Conservation (phyloP, 2,888 invertebrate species). For the Sarcophaga rosellei region DNA sequence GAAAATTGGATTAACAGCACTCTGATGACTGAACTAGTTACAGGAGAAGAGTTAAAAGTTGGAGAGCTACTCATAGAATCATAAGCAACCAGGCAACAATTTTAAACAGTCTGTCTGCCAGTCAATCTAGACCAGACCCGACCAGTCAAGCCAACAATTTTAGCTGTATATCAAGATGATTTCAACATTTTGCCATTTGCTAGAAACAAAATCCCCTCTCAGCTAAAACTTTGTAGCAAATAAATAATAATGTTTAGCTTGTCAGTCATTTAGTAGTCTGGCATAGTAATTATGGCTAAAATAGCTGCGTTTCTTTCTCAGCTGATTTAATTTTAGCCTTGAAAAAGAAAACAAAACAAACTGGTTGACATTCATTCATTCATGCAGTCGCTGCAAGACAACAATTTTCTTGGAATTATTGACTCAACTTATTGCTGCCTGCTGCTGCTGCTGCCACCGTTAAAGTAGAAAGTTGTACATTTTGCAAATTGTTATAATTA, state of each 20-base stretch:
- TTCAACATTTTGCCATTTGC: neutral
- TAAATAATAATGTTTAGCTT: constrained; percentile 11
- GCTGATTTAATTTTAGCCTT: constrained; percentile 49
- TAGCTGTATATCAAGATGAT: constrained; percentile 1
- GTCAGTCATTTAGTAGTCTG: constrained; percentile 25
- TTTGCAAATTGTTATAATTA: constrained; percentile 43
- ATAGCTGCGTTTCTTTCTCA: constrained; percentile 25
- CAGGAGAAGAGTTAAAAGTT: neutral
- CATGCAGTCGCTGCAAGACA: neutral
- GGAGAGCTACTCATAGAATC: neutral
- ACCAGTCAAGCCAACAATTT: constrained; percentile 11
- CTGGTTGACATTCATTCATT: constrained; percentile 47
- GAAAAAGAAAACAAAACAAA: constrained; percentile 15
- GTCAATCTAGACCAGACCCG: neutral
- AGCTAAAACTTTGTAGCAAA: constrained; percentile 9
- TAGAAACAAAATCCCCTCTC: neutral
- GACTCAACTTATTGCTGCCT: constrained; percentile 23
- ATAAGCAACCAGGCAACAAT: neutral
- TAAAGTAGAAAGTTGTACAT: constrained; percentile 44
- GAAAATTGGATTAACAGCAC: constrained; percentile 65
- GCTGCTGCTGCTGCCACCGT: neutral
- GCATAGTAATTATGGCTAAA: constrained; percentile 39
- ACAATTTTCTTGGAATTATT: constrained; percentile 15
- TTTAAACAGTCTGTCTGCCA: constrained; percentile 8
- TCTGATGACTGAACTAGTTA: constrained; percentile 47